phyloP scores from a whole-genome alignment of 2,113 vertebrate species.

The Lagenorhynchus albirostris region DNA sequence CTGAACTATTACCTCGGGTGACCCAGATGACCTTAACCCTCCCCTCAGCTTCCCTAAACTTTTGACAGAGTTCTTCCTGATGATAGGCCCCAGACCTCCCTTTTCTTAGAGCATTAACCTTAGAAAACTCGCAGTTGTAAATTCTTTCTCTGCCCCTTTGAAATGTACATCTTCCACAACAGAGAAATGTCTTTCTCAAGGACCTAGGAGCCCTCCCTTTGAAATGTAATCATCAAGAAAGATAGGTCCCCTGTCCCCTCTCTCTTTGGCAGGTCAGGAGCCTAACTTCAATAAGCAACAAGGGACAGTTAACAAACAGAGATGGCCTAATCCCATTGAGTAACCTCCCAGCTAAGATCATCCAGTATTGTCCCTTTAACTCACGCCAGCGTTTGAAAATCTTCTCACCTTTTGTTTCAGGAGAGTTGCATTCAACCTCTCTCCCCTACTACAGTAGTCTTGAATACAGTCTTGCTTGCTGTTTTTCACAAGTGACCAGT shows the following conservation, averaged over 20 bases:
- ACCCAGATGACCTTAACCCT: not conserved
- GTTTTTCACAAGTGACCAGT: not conserved
- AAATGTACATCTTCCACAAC: not conserved
- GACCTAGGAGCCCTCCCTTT: not conserved
- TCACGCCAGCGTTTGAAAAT: not conserved
- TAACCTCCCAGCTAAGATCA: not conserved
- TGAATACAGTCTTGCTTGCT: not conserved
- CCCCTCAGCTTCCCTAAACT: not conserved
- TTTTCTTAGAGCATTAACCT: not conserved
- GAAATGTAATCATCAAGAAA: not conserved
- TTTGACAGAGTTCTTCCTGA: not conserved
- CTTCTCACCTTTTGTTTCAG: not conserved
- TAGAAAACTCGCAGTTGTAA: not conserved
- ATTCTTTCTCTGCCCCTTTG: not conserved
- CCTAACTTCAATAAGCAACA: not conserved
- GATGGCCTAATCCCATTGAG: not conserved
- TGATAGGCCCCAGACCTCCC: rapidly evolving
- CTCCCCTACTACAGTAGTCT: not conserved
- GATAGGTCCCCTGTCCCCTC: not conserved
- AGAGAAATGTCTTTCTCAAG: not conserved
- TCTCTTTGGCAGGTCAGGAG: not conserved
- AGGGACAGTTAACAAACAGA: not conserved
- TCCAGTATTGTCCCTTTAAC: not conserved
- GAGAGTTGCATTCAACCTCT: not conserved
- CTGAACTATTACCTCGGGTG: not conserved